phyloP scores from a whole-genome alignment of 1,140 invertebrate genomes.

The Scaptodrosophila lebanonensis region DNA sequence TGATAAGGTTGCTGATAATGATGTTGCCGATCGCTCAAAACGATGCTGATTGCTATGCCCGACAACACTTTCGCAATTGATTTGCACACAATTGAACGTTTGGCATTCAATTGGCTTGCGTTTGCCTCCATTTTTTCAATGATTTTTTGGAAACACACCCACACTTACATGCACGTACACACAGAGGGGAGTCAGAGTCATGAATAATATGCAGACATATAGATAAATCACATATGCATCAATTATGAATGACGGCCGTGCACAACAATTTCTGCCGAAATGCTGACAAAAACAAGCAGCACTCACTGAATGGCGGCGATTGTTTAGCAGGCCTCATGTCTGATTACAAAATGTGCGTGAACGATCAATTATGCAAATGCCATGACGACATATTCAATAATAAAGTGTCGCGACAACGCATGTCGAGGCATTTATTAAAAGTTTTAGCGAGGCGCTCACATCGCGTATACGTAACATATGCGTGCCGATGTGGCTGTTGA shows the following conservation, averaged over 20 bases:
- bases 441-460: too few relatives aligned
- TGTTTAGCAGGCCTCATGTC: constrained; percentile 48
- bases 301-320: constrained; percentile 38
- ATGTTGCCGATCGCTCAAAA: too few relatives aligned
- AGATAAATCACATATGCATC: constrained; percentile 49
- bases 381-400: constrained; percentile 61
- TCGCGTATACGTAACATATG: constrained; percentile 60
- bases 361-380: constrained; percentile 71
- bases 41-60: too few relatives aligned
- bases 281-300: constrained; percentile 38
- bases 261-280: constrained; percentile 29
- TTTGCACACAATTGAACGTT: constrained; percentile 66
- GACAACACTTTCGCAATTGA: constrained; percentile 73
- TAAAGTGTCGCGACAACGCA: constrained; percentile 60
- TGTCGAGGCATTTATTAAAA: constrained; percentile 67
- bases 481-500: too few relatives aligned
- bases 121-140: too few relatives aligned
- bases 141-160: too few relatives aligned
- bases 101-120: too few relatives aligned
- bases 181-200: too few relatives aligned
- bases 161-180: not conserved
- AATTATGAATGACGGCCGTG: constrained; percentile 60
- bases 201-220: too few relatives aligned
- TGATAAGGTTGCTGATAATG: too few relatives aligned
- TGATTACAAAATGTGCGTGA: constrained; percentile 60